Evolutionary conservation across 2,888 invertebrate species (phyloP), one percentile per base, ranked within the genome.

Genomic region (Melikaiella ostensackeni): DNA sequence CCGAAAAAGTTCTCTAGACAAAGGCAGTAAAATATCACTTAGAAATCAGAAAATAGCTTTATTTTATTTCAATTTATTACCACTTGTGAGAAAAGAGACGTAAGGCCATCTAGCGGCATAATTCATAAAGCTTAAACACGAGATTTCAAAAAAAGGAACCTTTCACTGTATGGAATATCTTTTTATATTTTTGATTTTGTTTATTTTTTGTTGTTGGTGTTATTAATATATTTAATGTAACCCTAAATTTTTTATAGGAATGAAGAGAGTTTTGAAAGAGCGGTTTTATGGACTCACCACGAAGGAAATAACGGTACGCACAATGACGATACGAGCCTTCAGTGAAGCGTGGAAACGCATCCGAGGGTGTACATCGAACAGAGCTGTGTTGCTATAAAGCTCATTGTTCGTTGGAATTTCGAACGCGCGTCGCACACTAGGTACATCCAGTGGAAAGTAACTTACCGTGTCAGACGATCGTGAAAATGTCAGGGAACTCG

Each of bases 341-440:
- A 70, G 30, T 70, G 70, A 70, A 70, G 70, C 70, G 70, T 50
- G 30, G 9, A 24, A n/a, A 64, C 35, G 42, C 66, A 55, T 55
- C 50, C 21, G 9, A 55, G 50, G 21, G 50, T 21, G 21, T 21
- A 21, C 50, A 21, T 55, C 50, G 21, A 55, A 21, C 50, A 59
- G 24, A 9, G 50, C 50, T 33, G n/a, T 46, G 30, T 30, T 46
- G 30, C 70, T 30, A 70, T 50, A 70, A 70, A 70, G 30, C 50
- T 70, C 77, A 82, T 82, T 81, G 80, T 80, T 81, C 81, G 78
- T 73, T 62, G 79, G 77, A 80, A 80, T 80, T 81, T 79, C 79
- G 64, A 79, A 79, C 77, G 74, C 73, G 81, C 79, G 75, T 75
- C 77, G 57, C 74, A 76, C 74, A 66, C 80, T 76, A 75, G 74